Evolutionary conservation across 2,888 invertebrate species (phyloP), one percentile per base, ranked within the genome.

Genomic region (Helobdella robusta): DNA sequence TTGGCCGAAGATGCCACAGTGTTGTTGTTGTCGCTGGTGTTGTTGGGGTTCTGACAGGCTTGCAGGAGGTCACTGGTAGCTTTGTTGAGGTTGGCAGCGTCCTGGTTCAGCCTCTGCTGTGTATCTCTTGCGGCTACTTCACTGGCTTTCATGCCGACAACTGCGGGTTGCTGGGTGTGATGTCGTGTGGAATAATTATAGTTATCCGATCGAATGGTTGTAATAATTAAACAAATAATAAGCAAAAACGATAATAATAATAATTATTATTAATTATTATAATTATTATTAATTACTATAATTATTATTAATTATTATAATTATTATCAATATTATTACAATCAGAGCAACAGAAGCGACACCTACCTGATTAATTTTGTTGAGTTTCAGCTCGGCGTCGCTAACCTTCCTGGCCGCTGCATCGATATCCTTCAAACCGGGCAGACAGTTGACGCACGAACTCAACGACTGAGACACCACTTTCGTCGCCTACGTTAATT

Each of bases 391-490:
- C 6, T 28, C 28, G 28, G 36, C 36, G 34, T 60, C 60, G 23
- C 2, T 60, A 25, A 94, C 90, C 73, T 85, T 86, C 69, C 86
- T 85, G 72, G 92, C 85, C 0, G 91, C 90, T 28, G 86, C 85
- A 76, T 95, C 94, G n/a, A 97, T 87, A 76, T 94, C 93, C 65
- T 87, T 86, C 78, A 94, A 92, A 0, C 93, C 92, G 0, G 95
- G 94, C 52, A 95, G 84, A 70, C 90, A 89, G 71, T 88, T 87
- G 63, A 94, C 85, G 71, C 87, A 86, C 70, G 83, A 84, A 72
- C 85, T 85, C 62, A 87, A 78, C 1, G 87, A 84, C 79, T 73
- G 74, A 1, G 80, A 80, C 40, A 81, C 80, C 3, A 76, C 74
- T 70, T 80, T 79, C 2, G 81, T 81, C 32, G 81, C 80, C 79